Base-by-base conservation (phyloP, 2,797 vertebrate genomes). In the Cossypha niveicapilla region DNA sequence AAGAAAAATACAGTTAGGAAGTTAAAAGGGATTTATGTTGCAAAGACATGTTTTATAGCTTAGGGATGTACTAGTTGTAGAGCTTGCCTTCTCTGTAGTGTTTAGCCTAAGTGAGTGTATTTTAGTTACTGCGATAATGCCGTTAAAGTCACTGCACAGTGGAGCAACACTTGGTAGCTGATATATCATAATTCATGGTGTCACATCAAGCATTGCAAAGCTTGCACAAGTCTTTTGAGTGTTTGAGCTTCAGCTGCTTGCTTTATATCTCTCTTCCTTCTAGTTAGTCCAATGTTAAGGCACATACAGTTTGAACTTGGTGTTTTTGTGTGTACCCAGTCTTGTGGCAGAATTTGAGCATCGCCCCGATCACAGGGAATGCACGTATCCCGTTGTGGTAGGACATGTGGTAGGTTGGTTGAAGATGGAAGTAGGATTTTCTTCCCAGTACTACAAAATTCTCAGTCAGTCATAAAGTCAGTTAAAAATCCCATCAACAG, bases 301-400 rank as follows among this genome's bases (percentile, higher is more conserved):
- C 7, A 21, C 5, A 3, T n/a, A 4, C 2, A 35, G 12, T 58
- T 84, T 24, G 57, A 71, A 37, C 21, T 34, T 22, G 6, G 9
- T 66, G 27, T 0, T 54, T 74, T 44, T 48, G 3, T 23, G 5
- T 48, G 37, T 76, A 51, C 7, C 5, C n/a, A 24, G 15, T 11
- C 60, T 4, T 12, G 13, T 25, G 44, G 34, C 45, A 81, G 66
- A 71, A 75, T 42, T 56, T 39, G 30, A 88, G 21, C 16, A 5
- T 17, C 13, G 34, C 25, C n/a, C 10, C 17, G 32, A 2, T 27
- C 1, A 0, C 17, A 25, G 24, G 32, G 30, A 47, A 18, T 18
- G 10, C 8, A 5, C 1, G 0, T 61, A 12, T 65, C 25, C 30
- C 75, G 0, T 57, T 4, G 1, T 37, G 37, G 24, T n/a, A 34